These are phyloP conservation scores for Conus ventricosus DNA, from an alignment of 1,140 invertebrate genomes.

Conservation along the genomic window DNA sequence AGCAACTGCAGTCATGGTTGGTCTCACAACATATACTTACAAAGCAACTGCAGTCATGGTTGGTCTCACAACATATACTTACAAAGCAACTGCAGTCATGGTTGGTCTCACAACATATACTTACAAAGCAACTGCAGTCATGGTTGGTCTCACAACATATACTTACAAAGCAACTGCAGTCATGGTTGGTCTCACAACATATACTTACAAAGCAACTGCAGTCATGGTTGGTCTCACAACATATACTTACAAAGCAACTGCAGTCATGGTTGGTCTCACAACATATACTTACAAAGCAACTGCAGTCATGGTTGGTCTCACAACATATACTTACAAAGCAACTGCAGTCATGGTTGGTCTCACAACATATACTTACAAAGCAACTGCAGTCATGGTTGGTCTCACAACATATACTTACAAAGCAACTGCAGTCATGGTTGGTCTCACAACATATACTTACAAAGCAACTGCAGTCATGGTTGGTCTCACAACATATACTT, in stretches of 20 bases:
- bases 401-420: conserved; percentile 85
- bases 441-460: conserved; percentile 86
- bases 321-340: conserved; percentile 84
- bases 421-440: conserved; percentile 90
- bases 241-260: conserved; percentile 85
- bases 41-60: conserved; percentile 89
- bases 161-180: conserved; percentile 87
- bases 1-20: conserved; percentile 90
- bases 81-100: conserved; percentile 87
- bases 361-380: conserved; percentile 84
- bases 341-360: conserved; percentile 91
- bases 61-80: conserved; percentile 89
- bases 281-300: conserved; percentile 87
- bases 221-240: conserved; percentile 92
- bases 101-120: conserved; percentile 89
- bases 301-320: conserved; percentile 90
- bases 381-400: conserved; percentile 90
- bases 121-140: conserved; percentile 87
- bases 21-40: conserved; percentile 86
- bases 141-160: conserved; percentile 89
- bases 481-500: conserved; percentile 89
- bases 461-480: conserved; percentile 89
- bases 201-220: conserved; percentile 84
- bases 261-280: conserved; percentile 89
- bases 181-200: conserved; percentile 89